Percentiles rank a stretch among this genome's conserved stretches.
phyloP scores from a whole-genome alignment of 2,797 vertebrate species.

The Choloepus didactylus region DNA sequence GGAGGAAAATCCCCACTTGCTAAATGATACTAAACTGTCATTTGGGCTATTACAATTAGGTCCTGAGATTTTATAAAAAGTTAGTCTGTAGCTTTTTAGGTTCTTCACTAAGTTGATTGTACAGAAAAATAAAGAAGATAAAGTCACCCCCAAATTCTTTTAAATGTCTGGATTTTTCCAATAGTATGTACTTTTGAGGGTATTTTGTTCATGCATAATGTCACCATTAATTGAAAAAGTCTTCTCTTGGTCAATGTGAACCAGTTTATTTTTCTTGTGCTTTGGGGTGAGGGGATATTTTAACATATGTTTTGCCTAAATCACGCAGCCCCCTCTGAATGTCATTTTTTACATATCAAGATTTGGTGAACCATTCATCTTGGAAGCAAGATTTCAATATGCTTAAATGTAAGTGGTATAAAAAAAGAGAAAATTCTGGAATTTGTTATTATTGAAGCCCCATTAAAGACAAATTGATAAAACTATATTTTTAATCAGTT shows the following conservation, averaged over 20 bases:
- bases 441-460: constrained; percentile 83
- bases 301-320: constrained; percentile 67
- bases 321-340: constrained; percentile 61
- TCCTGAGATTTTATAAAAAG: constrained; percentile 68
- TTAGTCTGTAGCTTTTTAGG: constrained; percentile 75
- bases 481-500: constrained; percentile 81
- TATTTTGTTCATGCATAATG: constrained; percentile 59
- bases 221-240: constrained; percentile 65
- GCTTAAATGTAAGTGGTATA: constrained; percentile 73
- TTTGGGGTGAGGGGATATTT: constrained; percentile 43
- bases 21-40: constrained; percentile 72
- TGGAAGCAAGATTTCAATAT: constrained; percentile 69
- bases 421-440: constrained; percentile 72
- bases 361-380: constrained; percentile 56
- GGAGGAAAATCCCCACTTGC: constrained; percentile 73
- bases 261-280: constrained; percentile 62
- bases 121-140: constrained; percentile 47
- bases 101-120: constrained; percentile 64
- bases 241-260: constrained; percentile 73
- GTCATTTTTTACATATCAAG: constrained; percentile 73
- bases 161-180: constrained; percentile 32
- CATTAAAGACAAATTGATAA: constrained; percentile 75
- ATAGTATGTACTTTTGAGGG: constrained; percentile 18
- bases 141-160: constrained; percentile 31
- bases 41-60: constrained; percentile 76